A percentile compares a stretch with the other conserved stretches of the same genome.
Evolutionary conservation across 30 jellyfish, hydroid and myxozoan species (phyloP).

Genomic region (Aurelia coerulea): DNA sequence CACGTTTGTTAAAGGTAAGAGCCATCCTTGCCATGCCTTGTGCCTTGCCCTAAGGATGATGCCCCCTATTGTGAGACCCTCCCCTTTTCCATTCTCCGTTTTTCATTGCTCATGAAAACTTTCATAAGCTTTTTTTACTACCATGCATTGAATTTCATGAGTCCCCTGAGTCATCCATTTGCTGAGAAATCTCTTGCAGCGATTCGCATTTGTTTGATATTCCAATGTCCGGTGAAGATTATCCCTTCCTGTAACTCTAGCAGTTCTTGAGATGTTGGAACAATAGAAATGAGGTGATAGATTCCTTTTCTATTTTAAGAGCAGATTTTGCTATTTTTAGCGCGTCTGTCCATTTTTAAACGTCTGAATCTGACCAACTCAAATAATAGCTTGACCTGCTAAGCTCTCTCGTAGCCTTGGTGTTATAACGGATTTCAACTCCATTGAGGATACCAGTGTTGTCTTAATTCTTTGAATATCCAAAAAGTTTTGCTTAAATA

Average conservation of each 20-base stretch:
- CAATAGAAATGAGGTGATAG: conserved; percentile 17
- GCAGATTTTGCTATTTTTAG: conserved; percentile 27
- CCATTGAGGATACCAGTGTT: neutral
- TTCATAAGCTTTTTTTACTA: too few relatives aligned
- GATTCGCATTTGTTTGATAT: conserved; percentile 1
- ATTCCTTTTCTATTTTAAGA: conserved; percentile 46
- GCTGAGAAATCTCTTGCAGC: neutral
- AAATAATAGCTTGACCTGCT: conserved; percentile 24
- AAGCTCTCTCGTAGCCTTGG: conserved; percentile 14
- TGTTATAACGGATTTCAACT: conserved; percentile 42
- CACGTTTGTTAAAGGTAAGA: too few relatives aligned
- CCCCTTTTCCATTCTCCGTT: too few relatives aligned
- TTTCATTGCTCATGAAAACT: too few relatives aligned
- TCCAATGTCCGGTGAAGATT: neutral
- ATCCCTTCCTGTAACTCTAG: conserved; percentile 2
- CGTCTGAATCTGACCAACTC: conserved; percentile 16
- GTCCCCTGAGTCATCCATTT: neutral
- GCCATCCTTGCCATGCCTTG: too few relatives aligned
- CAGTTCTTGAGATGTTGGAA: neutral
- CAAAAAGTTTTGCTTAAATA: too few relatives aligned
- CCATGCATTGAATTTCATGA: too few relatives aligned
- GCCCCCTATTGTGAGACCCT: too few relatives aligned
- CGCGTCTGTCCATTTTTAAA: conserved; percentile 6
- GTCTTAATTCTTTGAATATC: neutral
- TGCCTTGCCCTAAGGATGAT: too few relatives aligned